Evolutionary conservation across 92 coral and sea anemone species (phyloP), one percentile per base, ranked within the genome.

Genomic region (Phenganax stokvisi): DNA sequence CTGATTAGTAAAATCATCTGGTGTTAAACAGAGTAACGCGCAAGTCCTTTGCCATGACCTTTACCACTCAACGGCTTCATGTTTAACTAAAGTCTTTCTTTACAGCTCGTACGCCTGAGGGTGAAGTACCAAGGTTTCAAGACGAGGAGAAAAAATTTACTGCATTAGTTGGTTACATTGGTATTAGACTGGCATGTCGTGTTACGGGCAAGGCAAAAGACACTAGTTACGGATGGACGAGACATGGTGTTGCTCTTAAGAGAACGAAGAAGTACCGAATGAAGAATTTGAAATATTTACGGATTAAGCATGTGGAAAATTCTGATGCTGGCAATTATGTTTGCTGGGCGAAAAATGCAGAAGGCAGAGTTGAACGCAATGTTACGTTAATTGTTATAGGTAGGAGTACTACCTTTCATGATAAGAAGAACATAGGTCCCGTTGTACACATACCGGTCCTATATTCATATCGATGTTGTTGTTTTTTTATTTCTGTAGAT

Each of bases 321-420:
- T 31, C 65, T 0, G 96, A 91, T 79, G 88, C 81, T 20, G 96
- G 96, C 31, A 78, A 75, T 60, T 91, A 91, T 81, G 83, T 85
- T 53, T 91, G 96, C 77, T 31, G 75, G 56, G 92, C 86, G 20
- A 69, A 75, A 44, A 91, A 89, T 75, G n/a, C 59, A 51, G 59
- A 65, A 60, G 96, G 96, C 13, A 80, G 30, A 74, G 51, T 85
- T 13, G 83, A 85, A 59, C 76, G 67, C 56, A 87, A 89, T 3
- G 79, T 89, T 6, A 60, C 62, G 17, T 84, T 91, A 3, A n/a
- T 17, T 12, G 90, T 91, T 3, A 81, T 67, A 85, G 90, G 92
- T 91, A 82, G 17, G 89, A 20, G 4, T 12, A 27, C 8, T 69
- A 20, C 25, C 0, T 20, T 20, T 20, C 0, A 0, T 20, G 25